These are phyloP conservation scores for Mnemiopsis leidyi DNA, from an alignment of 37 sponge, comb jelly and placozoan species.

Conservation along the genomic window DNA sequence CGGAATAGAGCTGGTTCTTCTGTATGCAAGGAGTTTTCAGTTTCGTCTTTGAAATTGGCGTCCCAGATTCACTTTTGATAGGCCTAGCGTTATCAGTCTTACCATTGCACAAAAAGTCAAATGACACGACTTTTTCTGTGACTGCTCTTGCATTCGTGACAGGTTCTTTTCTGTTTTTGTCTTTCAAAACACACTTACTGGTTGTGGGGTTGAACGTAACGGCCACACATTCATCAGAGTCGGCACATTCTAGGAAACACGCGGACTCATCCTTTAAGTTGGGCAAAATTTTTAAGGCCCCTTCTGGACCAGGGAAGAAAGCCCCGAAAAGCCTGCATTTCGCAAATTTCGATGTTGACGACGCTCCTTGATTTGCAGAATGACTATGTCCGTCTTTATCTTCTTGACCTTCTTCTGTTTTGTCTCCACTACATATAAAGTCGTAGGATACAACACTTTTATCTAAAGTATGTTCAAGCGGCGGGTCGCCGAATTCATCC, in stretches of 20 bases:
- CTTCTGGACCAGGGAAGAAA: not conserved
- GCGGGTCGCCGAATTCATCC: not conserved
- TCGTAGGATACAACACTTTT: not conserved
- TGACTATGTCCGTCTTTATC: not conserved
- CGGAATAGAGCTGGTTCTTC: not conserved
- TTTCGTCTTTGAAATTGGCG: not conserved
- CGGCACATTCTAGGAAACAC: not conserved
- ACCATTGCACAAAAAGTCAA: not conserved
- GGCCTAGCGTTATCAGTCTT: not conserved
- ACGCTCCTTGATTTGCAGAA: not conserved
- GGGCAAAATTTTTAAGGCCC: not conserved
- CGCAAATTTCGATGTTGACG: not conserved
- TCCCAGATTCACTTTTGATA: not conserved
- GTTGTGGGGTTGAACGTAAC: not conserved
- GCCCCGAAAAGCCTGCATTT: not conserved
- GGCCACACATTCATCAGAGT: not conserved
- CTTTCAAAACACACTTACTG: not conserved
- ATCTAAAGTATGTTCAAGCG: not conserved
- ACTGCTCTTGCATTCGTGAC: not conserved
- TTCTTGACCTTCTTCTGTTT: not conserved
- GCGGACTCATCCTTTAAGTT: not conserved
- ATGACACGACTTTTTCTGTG: not conserved
- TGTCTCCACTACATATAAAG: not conserved
- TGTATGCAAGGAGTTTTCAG: not conserved
- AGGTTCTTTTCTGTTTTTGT: constrained; percentile 7